Conservation (phyloP, 2,888 invertebrate species). For the Galeopsomyia nigrocyanea region DNA sequence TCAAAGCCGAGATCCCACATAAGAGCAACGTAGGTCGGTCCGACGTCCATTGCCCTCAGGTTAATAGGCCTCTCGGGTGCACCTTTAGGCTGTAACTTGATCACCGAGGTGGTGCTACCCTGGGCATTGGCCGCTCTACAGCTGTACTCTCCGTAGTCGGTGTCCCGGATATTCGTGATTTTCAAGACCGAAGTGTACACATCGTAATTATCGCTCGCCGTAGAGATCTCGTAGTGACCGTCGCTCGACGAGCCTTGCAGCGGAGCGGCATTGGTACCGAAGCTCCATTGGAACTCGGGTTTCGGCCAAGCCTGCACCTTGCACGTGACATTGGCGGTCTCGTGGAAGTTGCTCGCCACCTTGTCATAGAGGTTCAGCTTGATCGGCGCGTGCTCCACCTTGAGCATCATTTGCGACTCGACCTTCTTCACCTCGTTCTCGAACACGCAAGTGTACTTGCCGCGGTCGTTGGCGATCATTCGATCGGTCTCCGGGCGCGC, state of each 20-base stretch:
- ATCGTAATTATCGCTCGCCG: slow-evolving; percentile 86
- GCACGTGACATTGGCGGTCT: slow-evolving; percentile 89
- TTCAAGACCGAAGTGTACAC: slow-evolving; percentile 84
- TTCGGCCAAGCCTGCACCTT: slow-evolving; percentile 92
- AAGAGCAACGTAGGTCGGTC: slow-evolving; percentile 84
- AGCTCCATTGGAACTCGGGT: slow-evolving; percentile 94
- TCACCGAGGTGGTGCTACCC: slow-evolving; percentile 82
- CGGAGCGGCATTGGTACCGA: slow-evolving; percentile 81
- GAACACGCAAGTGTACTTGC: slow-evolving; percentile 89
- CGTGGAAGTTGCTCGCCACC: slow-evolving; percentile 88
- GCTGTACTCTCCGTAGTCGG: slow-evolving; percentile 92
- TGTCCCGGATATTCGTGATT: slow-evolving; percentile 81
- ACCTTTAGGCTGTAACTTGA: slow-evolving; percentile 87
- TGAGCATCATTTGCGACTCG: slow-evolving; percentile 90
- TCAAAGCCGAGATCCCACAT: slow-evolving; percentile 93
- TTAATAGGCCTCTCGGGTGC: slow-evolving; percentile 87
- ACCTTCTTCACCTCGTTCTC: slow-evolving; percentile 91
- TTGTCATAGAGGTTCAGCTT: slow-evolving; percentile 87
- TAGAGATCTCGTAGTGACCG: slow-evolving; percentile 88
- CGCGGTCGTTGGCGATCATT: slow-evolving; percentile 86
- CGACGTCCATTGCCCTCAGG: slow-evolving; percentile 80
- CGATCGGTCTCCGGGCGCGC: slow-evolving; percentile 83
- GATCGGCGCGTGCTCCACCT: slow-evolving; percentile 93
- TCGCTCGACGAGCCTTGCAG: slow-evolving; percentile 82
- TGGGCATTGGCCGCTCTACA: slow-evolving; percentile 89